phyloP scores from a whole-genome alignment of 2,113 vertebrate genomes.

The Megaceryle maxima region DNA sequence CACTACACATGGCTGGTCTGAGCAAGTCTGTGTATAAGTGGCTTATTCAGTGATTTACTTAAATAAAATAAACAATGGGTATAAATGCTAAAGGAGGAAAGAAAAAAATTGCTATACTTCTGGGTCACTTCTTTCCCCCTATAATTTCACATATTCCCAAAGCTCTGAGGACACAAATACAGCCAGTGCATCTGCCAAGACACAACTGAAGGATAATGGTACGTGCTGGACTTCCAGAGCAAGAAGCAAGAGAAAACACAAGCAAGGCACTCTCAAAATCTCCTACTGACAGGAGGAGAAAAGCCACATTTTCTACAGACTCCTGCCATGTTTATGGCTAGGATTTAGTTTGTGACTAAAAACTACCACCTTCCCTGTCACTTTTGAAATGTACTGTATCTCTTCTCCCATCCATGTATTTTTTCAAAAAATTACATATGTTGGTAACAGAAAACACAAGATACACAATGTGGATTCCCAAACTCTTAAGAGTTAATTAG shows the following conservation, averaged over 20 bases:
- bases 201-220: not conserved
- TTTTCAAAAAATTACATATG: not conserved
- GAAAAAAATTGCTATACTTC: not conserved
- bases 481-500: slow-evolving; percentile 7
- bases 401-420: not conserved
- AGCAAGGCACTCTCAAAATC: not conserved
- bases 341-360: not conserved
- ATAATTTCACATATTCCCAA: not conserved
- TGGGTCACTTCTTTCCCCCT: not conserved
- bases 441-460: not conserved
- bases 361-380: not conserved
- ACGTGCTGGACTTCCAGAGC: not conserved
- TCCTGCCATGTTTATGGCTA: not conserved
- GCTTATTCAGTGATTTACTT: not conserved
- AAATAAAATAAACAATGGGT: not conserved
- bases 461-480: not conserved
- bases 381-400: not conserved
- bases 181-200: not conserved
- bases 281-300: not conserved
- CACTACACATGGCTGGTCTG: not conserved
- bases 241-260: not conserved
- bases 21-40: not conserved
- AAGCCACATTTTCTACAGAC: not conserved
- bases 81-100: not conserved
- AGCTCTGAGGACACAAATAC: not conserved